These are phyloP conservation scores for Cygnus atratus DNA, from an alignment of 2,113 vertebrate species.

Conservation along the genomic window DNA sequence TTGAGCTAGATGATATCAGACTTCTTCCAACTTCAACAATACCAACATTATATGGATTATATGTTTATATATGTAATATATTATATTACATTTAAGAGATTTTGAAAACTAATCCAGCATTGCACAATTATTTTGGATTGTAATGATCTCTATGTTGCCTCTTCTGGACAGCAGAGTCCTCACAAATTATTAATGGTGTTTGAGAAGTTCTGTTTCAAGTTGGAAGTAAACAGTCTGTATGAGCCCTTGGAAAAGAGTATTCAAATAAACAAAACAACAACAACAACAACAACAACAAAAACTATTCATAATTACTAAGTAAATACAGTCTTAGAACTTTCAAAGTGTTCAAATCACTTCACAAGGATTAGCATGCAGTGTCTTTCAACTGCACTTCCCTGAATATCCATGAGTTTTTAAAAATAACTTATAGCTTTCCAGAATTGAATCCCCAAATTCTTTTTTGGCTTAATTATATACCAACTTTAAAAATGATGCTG, in stretches of 20 bases:
- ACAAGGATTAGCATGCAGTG: neutral
- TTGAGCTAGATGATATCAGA: neutral
- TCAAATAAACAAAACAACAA: neutral
- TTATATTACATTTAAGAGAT: neutral
- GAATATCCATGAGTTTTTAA: neutral
- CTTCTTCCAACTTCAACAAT: neutral
- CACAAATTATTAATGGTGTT: neutral
- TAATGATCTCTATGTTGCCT: neutral
- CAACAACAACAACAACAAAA: too few species aligned
- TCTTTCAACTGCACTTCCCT: neutral
- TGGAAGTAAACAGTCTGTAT: neutral
- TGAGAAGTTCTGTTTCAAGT: neutral
- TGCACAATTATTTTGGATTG: neutral
- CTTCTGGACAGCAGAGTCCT: neutral
- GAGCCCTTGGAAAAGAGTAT: neutral
- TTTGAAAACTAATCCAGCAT: neutral
- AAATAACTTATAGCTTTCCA: neutral
- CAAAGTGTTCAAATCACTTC: neutral
- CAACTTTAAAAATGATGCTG: neutral
- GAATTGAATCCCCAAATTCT: neutral
- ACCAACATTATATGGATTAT: neutral
- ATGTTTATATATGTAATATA: too few species aligned
- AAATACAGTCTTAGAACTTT: neutral
- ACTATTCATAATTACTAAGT: neutral
- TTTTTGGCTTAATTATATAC: neutral